A percentile compares a stretch with the other conserved stretches of the same genome.
phyloP scores from a whole-genome alignment of 2,113 vertebrate genomes.

The Dolichotis patagonum region DNA sequence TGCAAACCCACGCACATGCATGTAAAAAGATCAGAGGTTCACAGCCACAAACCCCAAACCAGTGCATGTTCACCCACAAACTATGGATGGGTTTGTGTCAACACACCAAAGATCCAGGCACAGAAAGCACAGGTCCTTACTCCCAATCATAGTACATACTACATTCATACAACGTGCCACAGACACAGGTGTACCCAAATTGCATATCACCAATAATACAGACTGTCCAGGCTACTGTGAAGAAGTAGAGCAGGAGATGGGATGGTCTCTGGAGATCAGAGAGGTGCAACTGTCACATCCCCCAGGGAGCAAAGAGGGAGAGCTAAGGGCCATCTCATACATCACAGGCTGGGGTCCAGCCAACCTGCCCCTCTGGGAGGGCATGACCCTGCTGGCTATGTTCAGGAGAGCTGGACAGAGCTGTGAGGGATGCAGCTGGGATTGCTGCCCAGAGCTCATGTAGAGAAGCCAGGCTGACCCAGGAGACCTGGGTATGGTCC shows the following conservation, averaged over 20 bases:
- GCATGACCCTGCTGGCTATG: background rate
- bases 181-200: too few species aligned
- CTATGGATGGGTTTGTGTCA: background rate
- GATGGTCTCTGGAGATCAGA: background rate
- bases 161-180: too few species aligned
- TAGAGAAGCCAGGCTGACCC: background rate
- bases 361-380: background rate
- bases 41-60: background rate
- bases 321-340: background rate
- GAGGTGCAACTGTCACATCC: background rate
- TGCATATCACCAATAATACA: background rate
- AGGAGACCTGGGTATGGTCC: background rate
- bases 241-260: background rate
- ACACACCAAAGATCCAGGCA: background rate
- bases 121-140: background rate
- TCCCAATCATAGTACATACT: background rate
- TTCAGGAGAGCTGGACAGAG: background rate
- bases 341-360: background rate
- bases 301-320: background rate
- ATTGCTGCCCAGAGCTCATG: background rate
- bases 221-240: background rate
- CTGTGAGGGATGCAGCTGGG: background rate
- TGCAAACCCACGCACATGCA: background rate
- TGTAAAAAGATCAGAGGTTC: background rate
- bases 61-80: background rate